phyloP scores from a whole-genome alignment of 2,888 invertebrate species.

The Drosophila mimica region DNA sequence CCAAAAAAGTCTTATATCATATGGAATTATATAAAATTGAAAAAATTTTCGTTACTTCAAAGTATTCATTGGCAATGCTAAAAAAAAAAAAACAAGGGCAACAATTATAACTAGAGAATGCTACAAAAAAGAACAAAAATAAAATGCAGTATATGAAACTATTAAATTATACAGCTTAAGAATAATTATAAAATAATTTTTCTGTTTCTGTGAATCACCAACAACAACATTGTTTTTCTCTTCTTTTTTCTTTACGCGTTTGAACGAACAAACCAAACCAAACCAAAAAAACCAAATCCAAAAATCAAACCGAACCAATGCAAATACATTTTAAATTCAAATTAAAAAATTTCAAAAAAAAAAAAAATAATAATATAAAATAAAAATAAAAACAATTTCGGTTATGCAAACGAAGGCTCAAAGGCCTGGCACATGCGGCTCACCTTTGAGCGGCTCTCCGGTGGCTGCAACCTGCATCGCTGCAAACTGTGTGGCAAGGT shows the following conservation, averaged over 20 bases:
- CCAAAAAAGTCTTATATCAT: constrained; percentile 15
- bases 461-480: constrained; percentile 96
- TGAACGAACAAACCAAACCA: constrained; percentile 68
- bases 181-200: constrained; percentile 81
- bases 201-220: constrained; percentile 85
- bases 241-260: constrained; percentile 84
- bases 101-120: constrained; percentile 37
- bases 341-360: constrained; percentile 41
- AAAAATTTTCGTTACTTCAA: constrained; percentile 24
- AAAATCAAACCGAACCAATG: constrained; percentile 51
- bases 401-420: constrained; percentile 87
- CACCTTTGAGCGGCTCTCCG: constrained; percentile 96
- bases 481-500: constrained; percentile 97
- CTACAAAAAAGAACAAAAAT: constrained; percentile 31
- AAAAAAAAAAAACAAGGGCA: constrained; percentile 33
- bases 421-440: constrained; percentile 98
- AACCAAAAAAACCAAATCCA: constrained; percentile 35
- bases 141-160: constrained; percentile 52
- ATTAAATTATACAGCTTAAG: constrained; percentile 76
- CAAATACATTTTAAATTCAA: constrained; percentile 41
- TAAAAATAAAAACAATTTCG: background rate
- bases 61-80: constrained; percentile 54
- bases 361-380: constrained; percentile 20
- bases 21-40: constrained; percentile 30
- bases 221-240: constrained; percentile 85